A percentile compares a stretch with the other conserved stretches of the same genome.
Conservation (phyloP, 2,797 vertebrate genomes). For the Peromyscus nudipes region DNA sequence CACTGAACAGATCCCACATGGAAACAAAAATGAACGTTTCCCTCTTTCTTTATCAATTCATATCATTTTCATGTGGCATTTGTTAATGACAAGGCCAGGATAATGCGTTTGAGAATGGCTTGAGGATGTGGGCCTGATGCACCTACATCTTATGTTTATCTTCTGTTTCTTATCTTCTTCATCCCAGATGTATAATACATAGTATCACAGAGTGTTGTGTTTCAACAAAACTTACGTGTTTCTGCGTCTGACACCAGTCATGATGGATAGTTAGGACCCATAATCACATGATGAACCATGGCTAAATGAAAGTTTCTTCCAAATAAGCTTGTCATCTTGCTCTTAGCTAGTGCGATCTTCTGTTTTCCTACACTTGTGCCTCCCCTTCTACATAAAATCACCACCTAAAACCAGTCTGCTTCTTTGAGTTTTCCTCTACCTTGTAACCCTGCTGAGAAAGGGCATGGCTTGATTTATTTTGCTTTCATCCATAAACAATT, state of each 20-base stretch:
- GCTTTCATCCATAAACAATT: slow-evolving; percentile 27
- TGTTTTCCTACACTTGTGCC: neutral
- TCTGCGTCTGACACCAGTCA: neutral
- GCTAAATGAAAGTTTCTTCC: neutral
- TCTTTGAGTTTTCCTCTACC: neutral
- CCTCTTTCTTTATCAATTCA: neutral
- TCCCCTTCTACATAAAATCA: neutral
- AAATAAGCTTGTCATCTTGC: neutral
- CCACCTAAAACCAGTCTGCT: neutral
- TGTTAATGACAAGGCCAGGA: neutral
- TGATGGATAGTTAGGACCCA: neutral
- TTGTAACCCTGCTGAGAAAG: neutral
- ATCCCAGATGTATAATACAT: neutral
- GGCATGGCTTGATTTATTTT: slow-evolving; percentile 13
- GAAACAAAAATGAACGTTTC: neutral
- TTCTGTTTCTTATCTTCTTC: neutral
- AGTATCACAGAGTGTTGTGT: neutral
- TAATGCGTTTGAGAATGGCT: neutral
- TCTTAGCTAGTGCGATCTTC: neutral
- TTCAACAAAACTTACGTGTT: neutral
- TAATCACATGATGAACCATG: neutral
- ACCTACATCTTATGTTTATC: neutral
- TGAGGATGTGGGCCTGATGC: neutral
- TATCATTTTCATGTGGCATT: neutral
- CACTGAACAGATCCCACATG: neutral